Percentiles rank a stretch among this genome's conserved stretches.
These are phyloP conservation scores for Barnardius zonarius DNA, from an alignment of 2,113 vertebrate species.

Conservation along the genomic window DNA sequence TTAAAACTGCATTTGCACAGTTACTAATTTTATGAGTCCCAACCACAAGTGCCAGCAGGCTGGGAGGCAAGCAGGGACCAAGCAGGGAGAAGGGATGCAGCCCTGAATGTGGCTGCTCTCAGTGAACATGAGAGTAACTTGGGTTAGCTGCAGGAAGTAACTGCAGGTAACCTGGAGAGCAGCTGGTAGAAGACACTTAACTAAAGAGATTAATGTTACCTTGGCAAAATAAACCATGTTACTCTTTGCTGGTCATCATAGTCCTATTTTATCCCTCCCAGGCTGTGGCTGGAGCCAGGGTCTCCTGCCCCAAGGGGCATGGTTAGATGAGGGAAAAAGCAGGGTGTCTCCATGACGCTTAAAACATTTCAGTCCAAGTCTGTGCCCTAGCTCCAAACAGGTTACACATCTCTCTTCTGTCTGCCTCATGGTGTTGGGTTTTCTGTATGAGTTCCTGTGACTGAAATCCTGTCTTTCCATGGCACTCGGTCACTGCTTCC, in stretches of 20 bases:
- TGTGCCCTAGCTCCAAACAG: rapidly evolving
- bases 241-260: rapidly evolving
- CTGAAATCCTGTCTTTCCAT: neutral
- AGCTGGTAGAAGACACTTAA: neutral
- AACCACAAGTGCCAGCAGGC: neutral
- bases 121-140: neutral
- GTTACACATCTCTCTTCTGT: rapidly evolving
- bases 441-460: no score
- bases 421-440: rapidly evolving
- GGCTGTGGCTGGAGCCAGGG: no score
- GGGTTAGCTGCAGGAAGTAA: neutral
- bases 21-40: neutral
- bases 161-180: neutral
- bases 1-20: neutral
- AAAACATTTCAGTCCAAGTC: neutral
- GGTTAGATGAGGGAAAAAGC: neutral
- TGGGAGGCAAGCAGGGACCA: neutral
- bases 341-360: rapidly evolving
- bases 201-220: neutral
- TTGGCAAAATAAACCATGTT: neutral
- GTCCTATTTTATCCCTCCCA: neutral
- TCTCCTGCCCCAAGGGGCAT: neutral
- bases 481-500: neutral
- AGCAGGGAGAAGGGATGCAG: neutral
- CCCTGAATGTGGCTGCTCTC: neutral